Base-by-base conservation (phyloP, 2,888 invertebrate genomes). In the Leptodirus hochenwartii region DNA sequence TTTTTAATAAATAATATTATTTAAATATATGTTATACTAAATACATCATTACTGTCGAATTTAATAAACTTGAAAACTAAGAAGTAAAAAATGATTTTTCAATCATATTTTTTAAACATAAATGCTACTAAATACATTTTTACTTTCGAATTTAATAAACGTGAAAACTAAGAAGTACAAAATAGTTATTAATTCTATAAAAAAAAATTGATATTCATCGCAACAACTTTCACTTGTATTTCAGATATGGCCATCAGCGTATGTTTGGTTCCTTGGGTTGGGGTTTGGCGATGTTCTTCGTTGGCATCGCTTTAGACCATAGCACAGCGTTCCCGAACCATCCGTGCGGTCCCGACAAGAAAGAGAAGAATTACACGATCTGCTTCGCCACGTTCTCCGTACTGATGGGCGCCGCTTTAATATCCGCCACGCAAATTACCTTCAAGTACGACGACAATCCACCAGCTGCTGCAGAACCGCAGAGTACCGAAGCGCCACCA, bases 271-370 rank as follows among this genome's bases (percentile, higher is more conserved):
- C 91, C 11, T 62, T 95, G 32, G 96, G 96, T 25, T 98, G 96
- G 96, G 96, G 91, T 15, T 61, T 96, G 42, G 84, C 96, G 25
- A 98, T 98, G 96, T 96, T 98, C 58, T 79, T 96, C 51, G 91
- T 98, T 34, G 90, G 88, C 34, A 88, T 91, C 44, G 90, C 85
- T 2, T 61, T 98, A 35, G 96, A 98, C 59, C 90, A 95, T 54
- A 91, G 93, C 33, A 91, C 91, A 12, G 79, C 90, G 1, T 96
- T 98, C 56, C 82, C 88, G 14, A 70, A 82, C 43, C 88, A 90
- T 56, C 90, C 90, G 0, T 93, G 91, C 48, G 79, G 72, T 1
- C 84, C 87, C 5, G 82, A 84, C 45, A 66, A 70, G 35, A 75
- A 81, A 50, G 96, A 98, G 58, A 88, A 93, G 54, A 98, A 98